phyloP scores from a whole-genome alignment of 64 coral and sea anemone species.

The Montipora cactus region DNA sequence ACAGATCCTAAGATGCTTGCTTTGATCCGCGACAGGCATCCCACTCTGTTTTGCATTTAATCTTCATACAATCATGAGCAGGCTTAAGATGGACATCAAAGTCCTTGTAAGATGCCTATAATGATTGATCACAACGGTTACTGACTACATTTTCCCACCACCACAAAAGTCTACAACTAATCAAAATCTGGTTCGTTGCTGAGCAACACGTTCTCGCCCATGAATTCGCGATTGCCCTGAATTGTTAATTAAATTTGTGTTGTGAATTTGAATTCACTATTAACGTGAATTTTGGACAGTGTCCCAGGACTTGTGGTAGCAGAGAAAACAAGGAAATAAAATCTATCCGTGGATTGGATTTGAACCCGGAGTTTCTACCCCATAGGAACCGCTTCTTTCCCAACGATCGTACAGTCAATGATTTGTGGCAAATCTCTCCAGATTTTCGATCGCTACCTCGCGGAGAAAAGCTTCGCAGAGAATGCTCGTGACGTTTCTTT shows the following conservation, averaged over 20 bases:
- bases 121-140: neutral
- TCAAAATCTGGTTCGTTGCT: too few species aligned
- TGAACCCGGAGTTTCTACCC: too few species aligned
- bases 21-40: neutral
- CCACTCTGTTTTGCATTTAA: slow-evolving; percentile 21
- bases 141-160: neutral
- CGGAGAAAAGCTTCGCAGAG: slow-evolving; percentile 4
- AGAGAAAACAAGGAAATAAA: too few species aligned
- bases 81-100: slow-evolving; percentile 11
- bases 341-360: too few species aligned
- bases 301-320: too few species aligned
- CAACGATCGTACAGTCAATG: slow-evolving; percentile 14
- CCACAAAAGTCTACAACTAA: neutral
- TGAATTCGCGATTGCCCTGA: too few species aligned
- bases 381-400: neutral
- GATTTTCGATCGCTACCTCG: slow-evolving; percentile 2
- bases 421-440: slow-evolving; percentile 29
- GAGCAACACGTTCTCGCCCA: too few species aligned
- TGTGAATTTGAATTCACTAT: too few species aligned
- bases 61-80: slow-evolving; percentile 39
- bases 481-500: slow-evolving; percentile 36
- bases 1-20: neutral
- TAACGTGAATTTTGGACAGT: too few species aligned
- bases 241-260: too few species aligned
- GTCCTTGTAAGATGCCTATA: slow-evolving; percentile 7